Evolutionary conservation across 2,797 vertebrate species (phyloP), one percentile per base, ranked within the genome.

Genomic region (Sparidentex hasta): DNA sequence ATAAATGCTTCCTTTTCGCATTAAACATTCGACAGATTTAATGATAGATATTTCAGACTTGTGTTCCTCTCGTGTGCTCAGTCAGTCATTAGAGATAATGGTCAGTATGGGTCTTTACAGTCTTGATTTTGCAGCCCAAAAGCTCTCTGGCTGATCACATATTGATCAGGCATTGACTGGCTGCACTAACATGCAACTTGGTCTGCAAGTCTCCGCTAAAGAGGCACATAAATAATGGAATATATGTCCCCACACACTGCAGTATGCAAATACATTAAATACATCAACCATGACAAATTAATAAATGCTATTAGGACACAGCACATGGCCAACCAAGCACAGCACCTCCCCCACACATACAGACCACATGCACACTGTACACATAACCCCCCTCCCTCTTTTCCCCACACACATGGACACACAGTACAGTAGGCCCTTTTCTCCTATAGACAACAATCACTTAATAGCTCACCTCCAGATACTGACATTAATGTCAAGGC

Each of bases 131-230:
- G 56, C 48, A 51, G 16, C 46, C 62, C 41, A 16, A 71, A 46
- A 85, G 84, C 85, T 87, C 54, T 90, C 71, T 81, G 38, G 21
- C 50, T 82, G 80, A 93, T 88, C 87, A 83, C 58, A 62, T 88
- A 92, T 90, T 69, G 89, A 93, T 91, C 82, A 69, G 61, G 17
- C 47, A 69, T 50, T 67, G 82, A 81, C 71, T n/a, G 14, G 41
- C 71, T 62, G 43, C 9, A 52, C 74, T 43, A 66, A 57, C 68
- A 55, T 74, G 71, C 11, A 48, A 73, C 64, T 65, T 46, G 51
- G 55, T 23, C 65, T 69, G 46, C 17, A 61, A 44, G 62, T 59
- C 74, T 71, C 13, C 3, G 2, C 65, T 21, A 0, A 33, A 51
- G 38, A 83, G 41, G 61, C n/a, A 5, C 29, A 76, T 75, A 82